Evolutionary conservation across 2,888 invertebrate genomes (phyloP), one percentile per base, ranked within the genome.

Genomic region (Lithophane ornitopus): DNA sequence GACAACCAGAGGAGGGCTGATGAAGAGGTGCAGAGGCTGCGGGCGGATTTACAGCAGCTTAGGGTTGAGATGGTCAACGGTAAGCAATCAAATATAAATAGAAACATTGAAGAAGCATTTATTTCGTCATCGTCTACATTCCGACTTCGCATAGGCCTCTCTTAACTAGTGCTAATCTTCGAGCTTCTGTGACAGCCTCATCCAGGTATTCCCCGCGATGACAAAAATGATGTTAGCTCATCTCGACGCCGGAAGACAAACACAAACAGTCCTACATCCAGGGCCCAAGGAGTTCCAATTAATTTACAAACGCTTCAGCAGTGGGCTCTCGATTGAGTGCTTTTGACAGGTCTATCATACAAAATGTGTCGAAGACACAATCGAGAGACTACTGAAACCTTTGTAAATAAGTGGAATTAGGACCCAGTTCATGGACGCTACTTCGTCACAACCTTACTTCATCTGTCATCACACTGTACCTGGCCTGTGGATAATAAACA

Each of bases 31-130:
- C 95, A 94, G 69, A 94, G 97, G 83, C 89, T 95, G 26, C 87
- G 96, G 16, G 81, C 94, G 59, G 97, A 97, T 87, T 84, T 97
- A 41, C 94, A 94, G 68, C 97, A 97, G 88, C 91, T 97, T 19
- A 91, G 97, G 12, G 82, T 71, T 0, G 97, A 97, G 87, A 89
- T 97, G 79, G 93, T 96, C 54, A 92, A 95, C 67, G 97, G 96
- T 96, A 11, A 67, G 67, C 2, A 14, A 34, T 34, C 1, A 16
- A 49, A 28, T 8, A 28, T 28, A 46, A 14, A 22, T 12, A 46
- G 11, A 46, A 28, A 28, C 12, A 26, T 19, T n/a, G 19, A 26
- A 26, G 3, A 28, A 8, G 19, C 8, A 26, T 19, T 46, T 65
- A 26, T 26, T 44, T 46, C 8, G 14, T 19, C 19, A 11, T 44